Evolutionary conservation across 2,113 vertebrate genomes (phyloP).

Genomic region (Pteruthius melanotis): DNA sequence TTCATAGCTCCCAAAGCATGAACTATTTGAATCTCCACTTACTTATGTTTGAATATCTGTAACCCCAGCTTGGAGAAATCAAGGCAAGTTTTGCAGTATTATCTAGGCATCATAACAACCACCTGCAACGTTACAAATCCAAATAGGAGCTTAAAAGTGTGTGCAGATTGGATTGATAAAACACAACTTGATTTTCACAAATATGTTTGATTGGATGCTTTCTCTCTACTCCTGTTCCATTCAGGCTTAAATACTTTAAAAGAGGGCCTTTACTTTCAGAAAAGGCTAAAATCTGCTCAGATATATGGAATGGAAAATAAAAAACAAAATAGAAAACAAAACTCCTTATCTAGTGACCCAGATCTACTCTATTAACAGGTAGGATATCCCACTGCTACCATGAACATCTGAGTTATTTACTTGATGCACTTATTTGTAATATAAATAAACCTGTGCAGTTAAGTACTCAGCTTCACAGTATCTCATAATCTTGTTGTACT

Average conservation of each 20-base stretch:
- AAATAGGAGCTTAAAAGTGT: not conserved
- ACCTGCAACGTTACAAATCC: not conserved
- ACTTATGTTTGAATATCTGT: not conserved
- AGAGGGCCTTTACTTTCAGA: fast-evolving
- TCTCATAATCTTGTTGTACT: conserved; percentile 49
- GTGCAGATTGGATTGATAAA: not conserved
- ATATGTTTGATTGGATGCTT: not conserved
- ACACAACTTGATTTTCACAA: not conserved
- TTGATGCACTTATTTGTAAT: not conserved
- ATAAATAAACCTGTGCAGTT: not conserved
- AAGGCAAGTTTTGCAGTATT: not conserved
- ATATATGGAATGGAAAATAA: fast-evolving
- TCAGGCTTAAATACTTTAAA: not conserved
- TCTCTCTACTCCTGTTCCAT: not conserved
- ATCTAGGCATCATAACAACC: not conserved
- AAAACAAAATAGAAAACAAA: not conserved
- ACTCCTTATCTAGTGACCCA: not conserved
- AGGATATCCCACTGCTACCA: not conserved
- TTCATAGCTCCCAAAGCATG: not conserved
- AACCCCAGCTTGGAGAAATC: not conserved
- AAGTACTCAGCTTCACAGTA: not conserved
- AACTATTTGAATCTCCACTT: not conserved
- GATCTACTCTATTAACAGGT: not conserved
- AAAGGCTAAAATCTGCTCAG: not conserved
- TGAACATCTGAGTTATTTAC: not conserved